Evolutionary conservation across 2,888 invertebrate species (phyloP).

Genomic region (Arctia plantaginis): DNA sequence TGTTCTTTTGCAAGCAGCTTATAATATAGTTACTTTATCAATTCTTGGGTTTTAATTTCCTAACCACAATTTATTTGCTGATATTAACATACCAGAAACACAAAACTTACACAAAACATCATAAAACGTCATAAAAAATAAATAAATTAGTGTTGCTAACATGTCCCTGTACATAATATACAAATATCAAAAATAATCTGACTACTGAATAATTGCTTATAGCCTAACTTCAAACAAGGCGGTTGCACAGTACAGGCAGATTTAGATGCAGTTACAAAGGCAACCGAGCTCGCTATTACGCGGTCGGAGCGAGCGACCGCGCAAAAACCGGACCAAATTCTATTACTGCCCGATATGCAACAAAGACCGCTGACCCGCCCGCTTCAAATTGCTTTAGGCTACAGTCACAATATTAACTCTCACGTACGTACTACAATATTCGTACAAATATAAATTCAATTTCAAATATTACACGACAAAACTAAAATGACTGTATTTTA

Average conservation of each 20-base stretch:
- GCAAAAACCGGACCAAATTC: slow-evolving; percentile 86
- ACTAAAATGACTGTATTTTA: slow-evolving; percentile 28
- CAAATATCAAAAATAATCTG: slow-evolving; percentile 29
- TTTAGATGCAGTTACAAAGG: slow-evolving; percentile 84
- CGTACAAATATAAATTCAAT: slow-evolving; percentile 72
- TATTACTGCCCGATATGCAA: slow-evolving; percentile 85
- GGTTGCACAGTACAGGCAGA: slow-evolving; percentile 71
- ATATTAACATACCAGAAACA: too few species aligned
- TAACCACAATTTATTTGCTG: too few species aligned
- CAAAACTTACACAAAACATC: too few species aligned
- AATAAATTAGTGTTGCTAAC: background rate
- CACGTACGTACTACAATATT: slow-evolving; percentile 72
- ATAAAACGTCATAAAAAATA: background rate
- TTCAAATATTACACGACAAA: slow-evolving; percentile 57
- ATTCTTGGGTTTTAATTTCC: too few species aligned
- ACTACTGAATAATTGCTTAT: slow-evolving; percentile 64
- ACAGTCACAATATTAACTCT: slow-evolving; percentile 81
- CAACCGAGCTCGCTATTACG: slow-evolving; percentile 81
- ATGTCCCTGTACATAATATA: background rate
- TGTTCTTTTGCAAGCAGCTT: too few species aligned
- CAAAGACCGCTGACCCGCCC: slow-evolving; percentile 82
- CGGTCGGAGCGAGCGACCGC: slow-evolving; percentile 73
- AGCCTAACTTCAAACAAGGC: slow-evolving; percentile 58
- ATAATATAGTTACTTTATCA: too few species aligned
- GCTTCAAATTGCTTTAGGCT: slow-evolving; percentile 85